phyloP scores from a whole-genome alignment of 2,797 vertebrate species.

The Mallotus villosus region DNA sequence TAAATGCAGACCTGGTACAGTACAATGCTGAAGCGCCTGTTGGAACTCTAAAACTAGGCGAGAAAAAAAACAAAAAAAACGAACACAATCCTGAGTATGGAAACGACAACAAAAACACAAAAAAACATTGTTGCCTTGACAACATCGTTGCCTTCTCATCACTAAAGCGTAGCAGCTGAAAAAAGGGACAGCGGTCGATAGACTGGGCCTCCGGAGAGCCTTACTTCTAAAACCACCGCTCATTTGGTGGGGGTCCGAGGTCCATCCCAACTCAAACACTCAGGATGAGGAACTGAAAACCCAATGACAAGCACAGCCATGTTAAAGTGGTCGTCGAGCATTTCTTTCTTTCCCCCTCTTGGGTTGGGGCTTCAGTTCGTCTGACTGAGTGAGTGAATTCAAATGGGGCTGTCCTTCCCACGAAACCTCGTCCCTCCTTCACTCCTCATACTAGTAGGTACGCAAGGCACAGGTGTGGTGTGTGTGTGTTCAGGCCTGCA shows the following conservation, averaged over 20 bases:
- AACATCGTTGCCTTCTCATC: constrained; percentile 26
- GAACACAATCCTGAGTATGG: constrained; percentile 65
- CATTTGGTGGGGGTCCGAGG: too few species aligned
- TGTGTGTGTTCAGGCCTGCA: constrained; percentile 36
- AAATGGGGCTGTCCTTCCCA: constrained; percentile 14
- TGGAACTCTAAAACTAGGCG: constrained; percentile 34
- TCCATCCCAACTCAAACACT: not conserved
- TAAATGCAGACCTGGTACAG: constrained; percentile 27
- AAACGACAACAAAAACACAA: constrained; percentile 34
- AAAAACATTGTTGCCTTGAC: constrained; percentile 24
- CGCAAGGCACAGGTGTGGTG: constrained; percentile 75
- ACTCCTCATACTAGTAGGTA: constrained; percentile 49
- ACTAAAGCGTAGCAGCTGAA: constrained; percentile 44
- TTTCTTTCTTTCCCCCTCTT: not conserved
- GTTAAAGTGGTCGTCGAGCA: too few species aligned
- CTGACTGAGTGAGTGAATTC: not conserved
- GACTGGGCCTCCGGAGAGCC: too few species aligned
- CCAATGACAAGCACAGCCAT: not conserved
- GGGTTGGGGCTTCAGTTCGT: not conserved
- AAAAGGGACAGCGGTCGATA: not conserved
- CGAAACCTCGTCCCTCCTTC: constrained; percentile 41
- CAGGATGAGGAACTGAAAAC: not conserved
- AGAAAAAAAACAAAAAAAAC: constrained; percentile 9
- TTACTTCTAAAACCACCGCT: too few species aligned
- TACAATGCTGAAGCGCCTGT: constrained; percentile 7